phyloP scores from a whole-genome alignment of 2,888 invertebrate genomes.

The Athetis lepigone region DNA sequence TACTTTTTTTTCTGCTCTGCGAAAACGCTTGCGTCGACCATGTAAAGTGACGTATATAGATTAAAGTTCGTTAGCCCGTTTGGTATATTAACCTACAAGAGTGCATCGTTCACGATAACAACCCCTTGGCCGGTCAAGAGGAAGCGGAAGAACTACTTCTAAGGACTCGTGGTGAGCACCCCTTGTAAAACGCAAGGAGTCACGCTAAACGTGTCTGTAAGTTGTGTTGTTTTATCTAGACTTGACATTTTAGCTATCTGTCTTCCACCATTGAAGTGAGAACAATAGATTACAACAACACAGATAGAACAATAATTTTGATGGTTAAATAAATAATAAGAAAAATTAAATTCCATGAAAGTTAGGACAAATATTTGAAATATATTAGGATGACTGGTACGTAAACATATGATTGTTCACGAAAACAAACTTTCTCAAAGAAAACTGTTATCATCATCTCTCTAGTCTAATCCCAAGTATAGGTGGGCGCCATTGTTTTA shows the following conservation, averaged over 20 bases:
- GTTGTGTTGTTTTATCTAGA: not conserved
- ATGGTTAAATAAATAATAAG: no score
- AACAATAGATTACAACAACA: slow-evolving; percentile 1
- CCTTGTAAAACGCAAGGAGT: slow-evolving; percentile 19
- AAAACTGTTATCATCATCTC: no score
- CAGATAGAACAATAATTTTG: no score
- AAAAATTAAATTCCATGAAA: no score
- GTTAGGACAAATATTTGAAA: no score
- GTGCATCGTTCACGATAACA: not conserved
- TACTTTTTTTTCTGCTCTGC: slow-evolving; percentile 1
- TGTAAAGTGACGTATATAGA: not conserved
- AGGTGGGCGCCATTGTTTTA: no score
- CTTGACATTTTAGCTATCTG: not conserved
- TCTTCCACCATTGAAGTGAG: not conserved
- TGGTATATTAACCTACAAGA: slow-evolving; percentile 2
- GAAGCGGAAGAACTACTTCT: slow-evolving; percentile 13
- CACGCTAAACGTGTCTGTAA: slow-evolving; percentile 28
- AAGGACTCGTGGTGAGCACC: slow-evolving; percentile 1
- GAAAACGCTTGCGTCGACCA: not conserved
- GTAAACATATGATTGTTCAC: no score
- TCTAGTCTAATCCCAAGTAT: no score
- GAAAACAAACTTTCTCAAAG: no score
- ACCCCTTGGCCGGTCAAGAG: slow-evolving; percentile 9
- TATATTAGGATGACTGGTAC: no score
- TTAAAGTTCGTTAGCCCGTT: not conserved